Percentiles rank a stretch among this genome's conserved stretches.
These are phyloP conservation scores for Cerastis rubricosa DNA, from an alignment of 2,888 invertebrate genomes.

Conservation along the genomic window DNA sequence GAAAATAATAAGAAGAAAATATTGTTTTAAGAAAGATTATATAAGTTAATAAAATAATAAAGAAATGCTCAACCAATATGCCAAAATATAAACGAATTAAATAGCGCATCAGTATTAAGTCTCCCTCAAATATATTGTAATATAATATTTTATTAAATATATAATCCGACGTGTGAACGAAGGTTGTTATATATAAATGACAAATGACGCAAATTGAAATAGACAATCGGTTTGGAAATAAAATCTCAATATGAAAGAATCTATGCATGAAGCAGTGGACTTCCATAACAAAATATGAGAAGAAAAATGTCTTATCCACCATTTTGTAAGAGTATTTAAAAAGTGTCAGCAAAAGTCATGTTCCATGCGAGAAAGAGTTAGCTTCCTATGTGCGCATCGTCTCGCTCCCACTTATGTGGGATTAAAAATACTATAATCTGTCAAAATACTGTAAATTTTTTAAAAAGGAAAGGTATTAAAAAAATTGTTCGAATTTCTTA, in stretches of 20 bases:
- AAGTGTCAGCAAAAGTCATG: not conserved
- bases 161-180: conserved; percentile 45
- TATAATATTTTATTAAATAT: conserved; percentile 29
- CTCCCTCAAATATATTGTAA: conserved; percentile 38
- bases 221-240: conserved; percentile 1
- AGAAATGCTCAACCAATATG: conserved; percentile 43
- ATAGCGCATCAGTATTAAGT: conserved; percentile 54
- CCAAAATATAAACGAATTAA: conserved; percentile 49
- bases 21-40: not conserved
- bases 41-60: not conserved
- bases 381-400: not conserved
- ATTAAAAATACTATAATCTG: not conserved
- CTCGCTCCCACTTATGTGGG: conserved; percentile 2
- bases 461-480: conserved; percentile 33
- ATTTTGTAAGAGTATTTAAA: conserved; percentile 8
- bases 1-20: not conserved
- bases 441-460: conserved; percentile 22
- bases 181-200: conserved; percentile 65
- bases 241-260: conserved; percentile 7
- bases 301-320: not conserved
- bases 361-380: conserved; percentile 15
- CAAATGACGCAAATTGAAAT: conserved; percentile 19
- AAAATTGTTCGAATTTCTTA: conserved; percentile 56
- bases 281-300: not conserved
- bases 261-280: no score